Percentiles rank a stretch among this genome's conserved stretches.
Evolutionary conservation across 2,113 vertebrate genomes (phyloP).

Genomic region (Mustelus asterias): DNA sequence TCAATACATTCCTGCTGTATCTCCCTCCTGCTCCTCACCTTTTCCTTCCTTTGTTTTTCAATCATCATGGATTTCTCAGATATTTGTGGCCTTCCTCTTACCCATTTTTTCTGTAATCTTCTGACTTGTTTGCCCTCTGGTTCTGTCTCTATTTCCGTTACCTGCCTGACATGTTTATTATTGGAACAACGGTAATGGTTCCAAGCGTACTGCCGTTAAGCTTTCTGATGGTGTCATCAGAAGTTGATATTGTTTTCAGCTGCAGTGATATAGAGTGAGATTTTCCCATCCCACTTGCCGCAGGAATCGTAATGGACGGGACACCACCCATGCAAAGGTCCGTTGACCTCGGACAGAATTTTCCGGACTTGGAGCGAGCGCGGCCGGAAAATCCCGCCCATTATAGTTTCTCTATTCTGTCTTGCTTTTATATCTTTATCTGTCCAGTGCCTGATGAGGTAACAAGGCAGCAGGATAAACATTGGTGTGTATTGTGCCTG

Average conservation of each 20-base stretch:
- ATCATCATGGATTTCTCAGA: background rate
- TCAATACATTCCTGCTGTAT: background rate
- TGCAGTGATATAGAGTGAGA: background rate
- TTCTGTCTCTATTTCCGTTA: background rate
- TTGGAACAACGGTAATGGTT: background rate
- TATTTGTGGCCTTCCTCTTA: background rate
- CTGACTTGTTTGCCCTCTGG: background rate
- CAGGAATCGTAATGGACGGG: too few relatives aligned
- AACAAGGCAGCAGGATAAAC: too few relatives aligned
- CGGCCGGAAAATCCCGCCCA: too few relatives aligned
- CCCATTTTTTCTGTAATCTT: background rate
- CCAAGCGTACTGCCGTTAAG: background rate
- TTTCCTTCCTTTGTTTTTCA: background rate
- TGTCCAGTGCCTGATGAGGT: background rate
- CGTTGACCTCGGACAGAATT: too few relatives aligned
- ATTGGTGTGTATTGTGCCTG: background rate
- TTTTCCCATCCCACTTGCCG: too few relatives aligned
- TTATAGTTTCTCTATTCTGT: background rate
- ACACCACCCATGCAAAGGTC: too few relatives aligned
- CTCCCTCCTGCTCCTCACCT: background rate
- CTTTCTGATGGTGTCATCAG: background rate
- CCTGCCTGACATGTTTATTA: background rate
- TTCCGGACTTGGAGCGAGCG: too few relatives aligned
- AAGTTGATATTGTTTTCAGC: background rate
- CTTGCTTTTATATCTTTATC: background rate